A percentile compares a stretch with the other conserved stretches of the same genome.
These are phyloP conservation scores for Phaenicophaeus curvirostris DNA, from an alignment of 2,797 vertebrate species.

Conservation along the genomic window DNA sequence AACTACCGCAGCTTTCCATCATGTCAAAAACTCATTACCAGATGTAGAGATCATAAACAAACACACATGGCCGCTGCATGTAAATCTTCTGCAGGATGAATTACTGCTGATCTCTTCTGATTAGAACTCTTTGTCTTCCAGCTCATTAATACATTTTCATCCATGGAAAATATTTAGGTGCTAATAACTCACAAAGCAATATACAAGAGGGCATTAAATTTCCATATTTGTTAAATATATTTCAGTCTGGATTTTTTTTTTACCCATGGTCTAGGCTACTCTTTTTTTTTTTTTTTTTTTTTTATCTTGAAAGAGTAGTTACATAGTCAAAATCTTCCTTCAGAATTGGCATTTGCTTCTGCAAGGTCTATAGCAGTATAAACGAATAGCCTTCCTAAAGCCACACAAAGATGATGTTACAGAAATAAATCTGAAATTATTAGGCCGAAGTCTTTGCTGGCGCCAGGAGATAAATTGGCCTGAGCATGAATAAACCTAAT, in stretches of 20 bases:
- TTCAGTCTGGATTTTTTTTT: slow-evolving; percentile 23
- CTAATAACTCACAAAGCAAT: slow-evolving; percentile 9
- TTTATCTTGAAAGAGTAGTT: not conserved
- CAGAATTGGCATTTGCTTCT: not conserved
- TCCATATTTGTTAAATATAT: not conserved
- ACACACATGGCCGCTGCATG: slow-evolving; percentile 41
- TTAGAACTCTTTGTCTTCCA: slow-evolving; percentile 39
- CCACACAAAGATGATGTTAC: not conserved
- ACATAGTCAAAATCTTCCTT: not conserved
- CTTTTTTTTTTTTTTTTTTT: not conserved
- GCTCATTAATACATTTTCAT: slow-evolving; percentile 28
- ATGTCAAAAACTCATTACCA: slow-evolving; percentile 42
- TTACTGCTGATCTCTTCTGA: slow-evolving; percentile 31
- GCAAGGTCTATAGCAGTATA: not conserved
- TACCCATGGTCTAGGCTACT: not conserved
- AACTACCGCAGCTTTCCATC: slow-evolving; percentile 32
- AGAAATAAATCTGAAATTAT: not conserved
- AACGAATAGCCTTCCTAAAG: slow-evolving; percentile 1
- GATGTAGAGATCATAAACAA: slow-evolving; percentile 58
- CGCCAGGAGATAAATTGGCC: not conserved
- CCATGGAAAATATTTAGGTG: not conserved
- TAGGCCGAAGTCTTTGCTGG: not conserved
- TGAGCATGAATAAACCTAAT: not conserved
- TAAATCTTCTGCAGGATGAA: slow-evolving; percentile 47
- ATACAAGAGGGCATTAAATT: not conserved